Evolutionary conservation across 2,113 vertebrate species (phyloP).

Genomic region (Ictalurus punctatus): DNA sequence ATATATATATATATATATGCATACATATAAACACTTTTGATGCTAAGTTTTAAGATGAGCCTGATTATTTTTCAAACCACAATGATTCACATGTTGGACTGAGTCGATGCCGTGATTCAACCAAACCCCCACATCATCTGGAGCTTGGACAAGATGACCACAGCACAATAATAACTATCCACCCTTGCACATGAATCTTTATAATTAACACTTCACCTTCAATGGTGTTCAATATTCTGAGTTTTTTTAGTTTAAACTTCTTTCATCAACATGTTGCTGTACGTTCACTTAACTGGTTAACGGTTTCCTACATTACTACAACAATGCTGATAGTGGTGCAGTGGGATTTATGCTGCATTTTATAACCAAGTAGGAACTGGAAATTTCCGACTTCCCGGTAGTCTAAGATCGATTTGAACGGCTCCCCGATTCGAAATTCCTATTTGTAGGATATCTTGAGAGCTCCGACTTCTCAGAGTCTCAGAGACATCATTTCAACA

Average conservation of each 20-base stretch:
- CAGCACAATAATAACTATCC: background rate
- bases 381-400: background rate
- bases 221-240: background rate
- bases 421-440: background rate
- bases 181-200: background rate
- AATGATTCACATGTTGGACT: conserved; percentile 15
- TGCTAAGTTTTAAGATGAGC: background rate
- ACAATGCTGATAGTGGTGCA: background rate
- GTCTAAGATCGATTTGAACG: background rate
- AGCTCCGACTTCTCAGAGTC: background rate
- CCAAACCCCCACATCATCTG: conserved; percentile 18
- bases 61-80: background rate
- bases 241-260: background rate
- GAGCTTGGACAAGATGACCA: conserved; percentile 10
- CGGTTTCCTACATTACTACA: background rate
- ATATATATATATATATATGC: too few species aligned
- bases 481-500: background rate
- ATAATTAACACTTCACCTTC: background rate
- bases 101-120: background rate
- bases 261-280: background rate
- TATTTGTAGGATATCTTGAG: background rate
- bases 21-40: background rate
- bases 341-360: background rate
- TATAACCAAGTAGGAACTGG: background rate
- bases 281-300: background rate